These are phyloP conservation scores for Bugulina stolonifera DNA, from an alignment of 2,888 invertebrate genomes.

Conservation along the genomic window DNA sequence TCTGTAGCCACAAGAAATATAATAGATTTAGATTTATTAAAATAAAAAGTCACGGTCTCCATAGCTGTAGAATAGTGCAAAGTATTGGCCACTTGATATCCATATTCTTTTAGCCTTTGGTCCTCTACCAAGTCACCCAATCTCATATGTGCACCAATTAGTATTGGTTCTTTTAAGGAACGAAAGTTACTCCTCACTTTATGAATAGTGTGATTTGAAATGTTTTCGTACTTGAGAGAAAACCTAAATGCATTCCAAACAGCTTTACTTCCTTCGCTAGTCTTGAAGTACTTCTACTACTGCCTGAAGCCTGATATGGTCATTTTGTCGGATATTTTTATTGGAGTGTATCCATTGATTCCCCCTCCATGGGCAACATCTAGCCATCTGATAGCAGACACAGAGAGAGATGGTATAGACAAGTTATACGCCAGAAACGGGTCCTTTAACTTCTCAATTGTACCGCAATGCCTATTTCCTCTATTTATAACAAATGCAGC, in stretches of 20 bases:
- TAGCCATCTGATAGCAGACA: not conserved
- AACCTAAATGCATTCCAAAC: not conserved
- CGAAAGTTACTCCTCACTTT: not conserved
- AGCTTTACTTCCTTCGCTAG: not conserved
- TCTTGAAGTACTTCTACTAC: not conserved
- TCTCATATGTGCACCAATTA: not conserved
- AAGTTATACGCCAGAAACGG: not conserved
- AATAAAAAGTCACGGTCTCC: not conserved
- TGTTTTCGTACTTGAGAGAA: not conserved
- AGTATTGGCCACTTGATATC: not conserved
- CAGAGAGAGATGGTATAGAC: not conserved
- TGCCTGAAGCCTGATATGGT: not conserved
- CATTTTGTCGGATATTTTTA: not conserved
- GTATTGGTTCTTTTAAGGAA: no score
- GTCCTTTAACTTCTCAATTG: constrained; percentile 7
- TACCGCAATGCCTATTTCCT: not conserved
- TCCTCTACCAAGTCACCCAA: not conserved
- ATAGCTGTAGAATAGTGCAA: not conserved
- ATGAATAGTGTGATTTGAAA: not conserved
- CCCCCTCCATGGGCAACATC: not conserved
- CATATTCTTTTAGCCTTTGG: not conserved
- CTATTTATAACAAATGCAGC: not conserved
- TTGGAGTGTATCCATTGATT: not conserved
- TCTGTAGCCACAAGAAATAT: constrained; percentile 6
- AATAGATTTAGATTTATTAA: constrained; percentile 9